Evolutionary conservation across 2,113 vertebrate genomes (phyloP), one percentile per base, ranked within the genome.

Genomic region (Cochlearius cochlearius): DNA sequence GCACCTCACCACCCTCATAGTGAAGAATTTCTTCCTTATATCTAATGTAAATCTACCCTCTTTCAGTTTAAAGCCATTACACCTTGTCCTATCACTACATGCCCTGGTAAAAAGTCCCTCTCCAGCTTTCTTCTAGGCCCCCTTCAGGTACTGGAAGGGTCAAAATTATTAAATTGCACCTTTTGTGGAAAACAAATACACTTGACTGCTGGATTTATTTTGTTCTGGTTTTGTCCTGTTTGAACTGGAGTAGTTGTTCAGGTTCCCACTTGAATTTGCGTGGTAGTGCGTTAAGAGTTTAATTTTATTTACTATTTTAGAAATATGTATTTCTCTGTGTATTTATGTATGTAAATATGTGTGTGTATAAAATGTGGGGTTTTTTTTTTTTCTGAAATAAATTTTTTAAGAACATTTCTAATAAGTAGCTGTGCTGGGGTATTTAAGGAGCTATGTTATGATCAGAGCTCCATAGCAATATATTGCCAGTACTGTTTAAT

Each of bases 271-370:
- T 60, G 22, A 50, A 41, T 76, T 76, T 50, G 39, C 22, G 5
- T 71, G 20, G 27, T 71, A 2, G 0, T 56, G 13, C 15, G 5
- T 1, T 66, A 34, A 62, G 26, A 50, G 7, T 90, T 94, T 47
- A 23, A 34, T 80, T 87, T 90, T 63, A 38, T 76, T 68, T 62
- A 25, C 26, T 90, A 30, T 30, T 88, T 80, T 64, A 41, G 34
- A 67, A 81, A 32, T 38, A 38, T 0, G 0, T 73, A 12, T 47
- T 84, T 72, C 2, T 73, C 19, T 60, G 4, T 22, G 2, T 81
- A 13, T 83, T 75, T 29, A 15, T 79, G 10, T 52, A 3, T 63
- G 4, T 41, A 6, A 7, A n/a, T 22, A 4, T 75, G 1, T 29
- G 2, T 67, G 7, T 80, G 16, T 59, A 34, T 64, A 68, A 92